Conservation (phyloP, 2,888 invertebrate species). For the Ptilodon capucinus region DNA sequence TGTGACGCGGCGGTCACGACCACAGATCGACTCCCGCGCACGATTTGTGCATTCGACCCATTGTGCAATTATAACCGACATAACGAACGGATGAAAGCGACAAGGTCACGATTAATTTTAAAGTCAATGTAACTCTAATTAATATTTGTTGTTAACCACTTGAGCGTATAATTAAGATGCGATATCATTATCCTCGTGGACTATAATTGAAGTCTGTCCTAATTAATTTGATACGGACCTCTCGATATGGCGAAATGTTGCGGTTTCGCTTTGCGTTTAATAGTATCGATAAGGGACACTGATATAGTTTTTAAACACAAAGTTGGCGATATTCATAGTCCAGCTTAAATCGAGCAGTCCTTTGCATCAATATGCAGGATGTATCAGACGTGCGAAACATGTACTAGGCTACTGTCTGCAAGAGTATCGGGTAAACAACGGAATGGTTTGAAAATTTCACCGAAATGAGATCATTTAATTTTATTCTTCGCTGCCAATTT, state of each 20-base stretch:
- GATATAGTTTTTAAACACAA: slow-evolving; percentile 46
- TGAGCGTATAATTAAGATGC: slow-evolving; percentile 32
- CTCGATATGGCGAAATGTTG: slow-evolving; percentile 57
- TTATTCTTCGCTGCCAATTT: too few species aligned
- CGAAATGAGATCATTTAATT: too few species aligned
- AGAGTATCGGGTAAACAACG: too few species aligned
- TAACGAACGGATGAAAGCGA: slow-evolving; percentile 38
- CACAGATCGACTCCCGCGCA: slow-evolving; percentile 53
- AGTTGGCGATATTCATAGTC: slow-evolving; percentile 3
- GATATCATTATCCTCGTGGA: slow-evolving; percentile 27
- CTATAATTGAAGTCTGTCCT: slow-evolving; percentile 63
- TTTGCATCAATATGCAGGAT: slow-evolving; percentile 37
- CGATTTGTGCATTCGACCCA: slow-evolving; percentile 44
- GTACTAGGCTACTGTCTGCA: too few species aligned
- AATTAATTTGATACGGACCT: slow-evolving; percentile 59
- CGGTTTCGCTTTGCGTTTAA: slow-evolving; percentile 55
- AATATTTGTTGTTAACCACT: slow-evolving; percentile 34
- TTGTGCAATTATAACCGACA: slow-evolving; percentile 51
- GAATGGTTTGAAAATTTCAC: too few species aligned
- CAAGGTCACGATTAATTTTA: slow-evolving; percentile 45
- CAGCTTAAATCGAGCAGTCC: slow-evolving; percentile 26
- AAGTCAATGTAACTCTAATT: slow-evolving; percentile 26
- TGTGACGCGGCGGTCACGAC: slow-evolving; percentile 63
- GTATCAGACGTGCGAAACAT: too few species aligned
- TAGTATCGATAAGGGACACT: slow-evolving; percentile 57